Conservation (phyloP, 2,113 vertebrate species). For the Anser cygnoides region DNA sequence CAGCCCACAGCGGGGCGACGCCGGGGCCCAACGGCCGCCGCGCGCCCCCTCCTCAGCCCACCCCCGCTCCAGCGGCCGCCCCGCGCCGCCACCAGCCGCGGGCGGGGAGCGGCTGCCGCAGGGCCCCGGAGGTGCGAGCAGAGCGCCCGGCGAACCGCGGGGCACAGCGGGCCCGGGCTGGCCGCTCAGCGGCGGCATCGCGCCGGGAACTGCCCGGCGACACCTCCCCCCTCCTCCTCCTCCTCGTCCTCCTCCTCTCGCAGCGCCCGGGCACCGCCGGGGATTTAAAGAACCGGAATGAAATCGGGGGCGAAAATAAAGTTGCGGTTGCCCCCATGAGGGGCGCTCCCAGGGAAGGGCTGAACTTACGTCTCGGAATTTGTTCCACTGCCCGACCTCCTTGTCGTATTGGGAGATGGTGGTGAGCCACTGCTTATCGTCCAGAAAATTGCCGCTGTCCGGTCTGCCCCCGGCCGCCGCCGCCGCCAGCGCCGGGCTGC, state of each 20-base stretch:
- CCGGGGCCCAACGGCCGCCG: too few relatives aligned
- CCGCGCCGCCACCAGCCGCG: too few relatives aligned
- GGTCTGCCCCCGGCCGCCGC: slow-evolving; percentile 78
- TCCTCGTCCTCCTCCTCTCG: too few relatives aligned
- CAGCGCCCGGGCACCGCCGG: neutral
- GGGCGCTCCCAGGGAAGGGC: neutral
- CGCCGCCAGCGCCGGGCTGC: slow-evolving; percentile 78
- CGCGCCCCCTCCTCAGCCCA: too few relatives aligned
- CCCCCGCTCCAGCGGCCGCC: too few relatives aligned
- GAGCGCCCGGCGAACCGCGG: neutral
- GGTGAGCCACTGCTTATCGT: slow-evolving; percentile 92
- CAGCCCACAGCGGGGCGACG: too few relatives aligned
- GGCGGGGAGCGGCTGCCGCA: too few relatives aligned
- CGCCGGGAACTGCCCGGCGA: neutral
- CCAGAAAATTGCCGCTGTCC: slow-evolving; percentile 94
- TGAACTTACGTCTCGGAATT: slow-evolving; percentile 94
- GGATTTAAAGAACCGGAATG: neutral
- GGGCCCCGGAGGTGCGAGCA: too few relatives aligned
- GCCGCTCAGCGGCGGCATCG: neutral
- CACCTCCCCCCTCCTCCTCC: neutral
- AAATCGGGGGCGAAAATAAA: neutral
- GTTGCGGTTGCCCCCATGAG: neutral
- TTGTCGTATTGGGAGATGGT: slow-evolving; percentile 82
- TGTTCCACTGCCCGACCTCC: slow-evolving; percentile 91
- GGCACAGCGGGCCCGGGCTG: neutral